Percentiles rank a stretch among this genome's conserved stretches.
These are phyloP conservation scores for Melipona quadrifasciata DNA, from an alignment of 1,140 invertebrate species.

Conservation along the genomic window DNA sequence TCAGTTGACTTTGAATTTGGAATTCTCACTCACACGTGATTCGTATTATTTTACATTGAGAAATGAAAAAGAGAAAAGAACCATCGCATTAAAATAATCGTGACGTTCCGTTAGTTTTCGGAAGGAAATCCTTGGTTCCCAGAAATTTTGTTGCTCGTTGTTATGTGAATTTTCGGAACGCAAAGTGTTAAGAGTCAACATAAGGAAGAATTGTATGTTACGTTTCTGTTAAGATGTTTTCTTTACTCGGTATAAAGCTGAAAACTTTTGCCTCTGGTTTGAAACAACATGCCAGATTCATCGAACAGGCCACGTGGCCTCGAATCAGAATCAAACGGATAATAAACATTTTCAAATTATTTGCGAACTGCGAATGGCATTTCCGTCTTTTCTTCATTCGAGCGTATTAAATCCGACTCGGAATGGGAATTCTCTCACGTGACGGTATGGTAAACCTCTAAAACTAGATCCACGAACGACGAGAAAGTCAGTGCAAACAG, in stretches of 20 bases:
- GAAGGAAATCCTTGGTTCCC: neutral
- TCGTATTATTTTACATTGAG: too few species aligned
- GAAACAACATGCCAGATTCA: neutral
- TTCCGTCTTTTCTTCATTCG: slow-evolving; percentile 46
- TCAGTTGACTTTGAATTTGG: too few species aligned
- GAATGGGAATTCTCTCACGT: slow-evolving; percentile 45
- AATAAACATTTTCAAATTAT: slow-evolving; percentile 65
- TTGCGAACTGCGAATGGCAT: slow-evolving; percentile 60
- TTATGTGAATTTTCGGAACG: neutral
- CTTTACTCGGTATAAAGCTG: neutral
- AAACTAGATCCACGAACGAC: slow-evolving; percentile 26
- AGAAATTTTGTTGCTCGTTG: neutral
- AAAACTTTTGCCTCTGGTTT: neutral
- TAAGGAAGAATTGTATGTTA: neutral
- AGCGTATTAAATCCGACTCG: slow-evolving; percentile 13
- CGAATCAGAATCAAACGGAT: slow-evolving; percentile 20
- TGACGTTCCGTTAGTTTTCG: neutral
- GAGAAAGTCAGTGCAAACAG: slow-evolving; percentile 33
- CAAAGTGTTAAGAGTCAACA: neutral
- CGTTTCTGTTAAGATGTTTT: neutral
- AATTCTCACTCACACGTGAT: too few species aligned
- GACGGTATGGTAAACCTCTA: slow-evolving; percentile 40
- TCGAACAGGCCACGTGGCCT: slow-evolving; percentile 23
- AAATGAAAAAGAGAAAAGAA: too few species aligned
- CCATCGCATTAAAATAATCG: too few species aligned